Conservation (phyloP, 1,140 invertebrate genomes). For the Cardiocondyla obscurior region DNA sequence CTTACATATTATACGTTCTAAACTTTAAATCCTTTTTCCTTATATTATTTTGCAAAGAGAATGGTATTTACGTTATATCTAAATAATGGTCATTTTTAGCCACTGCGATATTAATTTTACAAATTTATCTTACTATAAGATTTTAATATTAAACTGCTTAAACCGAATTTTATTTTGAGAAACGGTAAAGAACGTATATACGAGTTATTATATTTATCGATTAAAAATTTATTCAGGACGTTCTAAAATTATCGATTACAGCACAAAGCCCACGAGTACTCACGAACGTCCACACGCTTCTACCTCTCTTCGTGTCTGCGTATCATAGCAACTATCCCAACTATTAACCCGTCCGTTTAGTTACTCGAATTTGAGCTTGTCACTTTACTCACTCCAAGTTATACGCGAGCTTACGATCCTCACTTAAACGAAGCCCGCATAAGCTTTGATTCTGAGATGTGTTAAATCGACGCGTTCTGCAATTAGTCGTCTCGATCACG, state of each 20-base stretch:
- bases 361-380: slow-evolving; percentile 3
- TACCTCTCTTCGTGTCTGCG: not conserved
- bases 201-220: not conserved
- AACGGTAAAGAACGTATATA: not conserved
- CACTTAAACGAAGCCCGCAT: slow-evolving; percentile 66
- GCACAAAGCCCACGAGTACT: not conserved
- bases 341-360: slow-evolving; percentile 12
- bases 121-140: not conserved
- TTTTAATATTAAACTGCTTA: not conserved
- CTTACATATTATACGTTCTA: not conserved
- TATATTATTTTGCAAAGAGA: not conserved
- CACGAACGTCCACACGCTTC: not conserved
- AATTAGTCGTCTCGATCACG: slow-evolving; percentile 66
- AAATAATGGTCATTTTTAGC: not conserved
- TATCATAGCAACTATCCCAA: slow-evolving; percentile 8
- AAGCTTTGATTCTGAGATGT: slow-evolving; percentile 73
- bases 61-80: not conserved
- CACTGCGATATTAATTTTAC: not conserved
- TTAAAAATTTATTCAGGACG: not conserved
- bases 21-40: not conserved
- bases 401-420: not conserved
- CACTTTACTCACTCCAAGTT: not conserved
- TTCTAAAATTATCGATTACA: not conserved
- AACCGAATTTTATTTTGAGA: not conserved
- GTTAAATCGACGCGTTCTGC: slow-evolving; percentile 71